phyloP scores from a whole-genome alignment of 2,113 vertebrate species.

The Pseudopodoces humilis region DNA sequence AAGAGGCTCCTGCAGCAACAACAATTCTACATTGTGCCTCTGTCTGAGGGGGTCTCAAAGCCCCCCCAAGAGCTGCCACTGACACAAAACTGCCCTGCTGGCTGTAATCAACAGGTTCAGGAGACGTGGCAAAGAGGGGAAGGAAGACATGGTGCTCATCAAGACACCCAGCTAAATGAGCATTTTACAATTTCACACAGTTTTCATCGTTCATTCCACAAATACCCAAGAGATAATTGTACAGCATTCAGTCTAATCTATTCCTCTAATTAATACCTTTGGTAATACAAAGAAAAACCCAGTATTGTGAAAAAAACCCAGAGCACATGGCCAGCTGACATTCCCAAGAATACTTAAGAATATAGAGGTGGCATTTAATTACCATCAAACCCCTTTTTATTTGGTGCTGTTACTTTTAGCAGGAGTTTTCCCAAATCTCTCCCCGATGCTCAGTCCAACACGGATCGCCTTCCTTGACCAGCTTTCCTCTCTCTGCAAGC shows the following conservation, averaged over 20 bases:
- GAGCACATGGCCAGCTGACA: not conserved
- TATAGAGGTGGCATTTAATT: not conserved
- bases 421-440: not conserved
- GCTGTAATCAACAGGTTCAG: not conserved
- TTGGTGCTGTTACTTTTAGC: not conserved
- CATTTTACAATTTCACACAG: not conserved
- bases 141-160: not conserved
- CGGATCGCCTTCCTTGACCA: not conserved
- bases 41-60: not conserved
- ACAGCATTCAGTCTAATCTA: not conserved
- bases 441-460: not conserved
- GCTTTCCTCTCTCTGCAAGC: not conserved
- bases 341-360: not conserved
- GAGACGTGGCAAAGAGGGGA: fast-evolving
- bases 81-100: not conserved
- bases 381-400: not conserved
- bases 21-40: not conserved
- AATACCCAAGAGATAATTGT: not conserved
- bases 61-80: not conserved
- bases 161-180: not conserved
- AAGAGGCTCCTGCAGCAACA: not conserved
- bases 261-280: slow-evolving; percentile 14
- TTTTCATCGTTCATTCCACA: not conserved
- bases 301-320: not conserved
- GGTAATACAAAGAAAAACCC: not conserved